A percentile compares a stretch with the other conserved stretches of the same genome.
phyloP scores from a whole-genome alignment of 2,888 invertebrate genomes.

The Spodoptera exigua region DNA sequence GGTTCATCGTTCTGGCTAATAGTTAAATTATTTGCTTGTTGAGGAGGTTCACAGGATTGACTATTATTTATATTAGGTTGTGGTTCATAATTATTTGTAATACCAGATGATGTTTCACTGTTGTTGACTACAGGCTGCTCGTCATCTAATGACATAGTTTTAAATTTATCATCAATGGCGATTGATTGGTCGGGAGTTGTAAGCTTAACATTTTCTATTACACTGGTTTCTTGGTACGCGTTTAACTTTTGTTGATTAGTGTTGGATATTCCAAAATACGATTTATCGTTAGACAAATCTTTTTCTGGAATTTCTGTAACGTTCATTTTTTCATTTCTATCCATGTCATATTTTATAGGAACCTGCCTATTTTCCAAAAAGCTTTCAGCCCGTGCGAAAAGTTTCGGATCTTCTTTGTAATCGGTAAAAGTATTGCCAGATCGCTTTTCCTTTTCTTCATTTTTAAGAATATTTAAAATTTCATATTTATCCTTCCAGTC shows the following conservation, averaged over 20 bases:
- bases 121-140: constrained; percentile 19
- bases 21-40: no score
- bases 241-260: not conserved
- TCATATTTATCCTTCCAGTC: constrained; percentile 86
- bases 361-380: constrained; percentile 8
- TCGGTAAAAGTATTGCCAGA: constrained; percentile 7
- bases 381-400: constrained; percentile 14
- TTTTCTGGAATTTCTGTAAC: constrained; percentile 63
- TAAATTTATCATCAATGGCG: constrained; percentile 35
- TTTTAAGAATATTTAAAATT: constrained; percentile 78
- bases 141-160: constrained; percentile 36
- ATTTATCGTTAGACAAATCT: constrained; percentile 47
- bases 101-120: constrained; percentile 7
- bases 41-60: not conserved
- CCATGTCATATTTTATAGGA: constrained; percentile 12
- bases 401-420: constrained; percentile 7
- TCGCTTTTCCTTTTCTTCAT: constrained; percentile 67
- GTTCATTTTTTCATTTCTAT: constrained; percentile 36
- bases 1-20: no score
- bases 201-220: constrained; percentile 1
- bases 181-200: constrained; percentile 14
- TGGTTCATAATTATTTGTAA: constrained; percentile 25
- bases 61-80: constrained; percentile 7
- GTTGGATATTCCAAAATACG: constrained; percentile 20
- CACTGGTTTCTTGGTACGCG: no score